A percentile compares a stretch with the other conserved stretches of the same genome.
Conservation (phyloP, 2,888 invertebrate genomes). For the Boloria selene region DNA sequence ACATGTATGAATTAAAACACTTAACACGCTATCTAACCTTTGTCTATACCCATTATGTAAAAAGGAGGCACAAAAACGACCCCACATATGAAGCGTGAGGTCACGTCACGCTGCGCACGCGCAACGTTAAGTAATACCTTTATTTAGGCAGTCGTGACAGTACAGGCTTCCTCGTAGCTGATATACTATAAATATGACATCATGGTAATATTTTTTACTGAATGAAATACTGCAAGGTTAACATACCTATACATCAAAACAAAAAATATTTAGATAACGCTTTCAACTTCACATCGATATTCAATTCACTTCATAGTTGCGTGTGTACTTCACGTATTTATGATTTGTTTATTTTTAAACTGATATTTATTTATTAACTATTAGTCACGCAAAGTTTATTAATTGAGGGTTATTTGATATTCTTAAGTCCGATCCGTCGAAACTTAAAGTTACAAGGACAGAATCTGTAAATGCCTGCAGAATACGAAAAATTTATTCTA, state of each 20-base stretch:
- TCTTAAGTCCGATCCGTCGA: conserved; percentile 12
- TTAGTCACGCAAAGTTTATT: conserved; percentile 32
- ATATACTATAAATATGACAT: conserved; percentile 49
- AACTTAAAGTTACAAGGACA: not conserved
- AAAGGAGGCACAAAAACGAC: conserved; percentile 29
- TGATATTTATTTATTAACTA: conserved; percentile 27
- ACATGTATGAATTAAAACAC: conserved; percentile 11
- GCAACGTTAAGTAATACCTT: conserved; percentile 54
- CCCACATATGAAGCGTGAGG: conserved; percentile 47
- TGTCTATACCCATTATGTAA: not conserved
- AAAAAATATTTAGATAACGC: conserved; percentile 24
- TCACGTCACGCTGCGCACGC: conserved; percentile 50
- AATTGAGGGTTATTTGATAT: conserved; percentile 11
- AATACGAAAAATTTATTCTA: conserved; percentile 12
- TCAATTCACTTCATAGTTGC: conserved; percentile 23
- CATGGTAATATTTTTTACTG: conserved; percentile 46
- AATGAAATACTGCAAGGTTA: conserved; percentile 48
- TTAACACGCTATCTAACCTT: not conserved
- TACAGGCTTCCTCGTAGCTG: conserved; percentile 56
- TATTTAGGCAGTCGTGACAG: conserved; percentile 54
- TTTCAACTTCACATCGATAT: conserved; percentile 13
- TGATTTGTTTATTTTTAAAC: conserved; percentile 27
- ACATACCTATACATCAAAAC: conserved; percentile 41
- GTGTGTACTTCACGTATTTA: conserved; percentile 28
- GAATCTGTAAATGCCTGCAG: conserved; percentile 4